Percentiles rank a stretch among this genome's conserved stretches.
phyloP scores from a whole-genome alignment of 2,888 invertebrate genomes.

The Odontothrips loti region DNA sequence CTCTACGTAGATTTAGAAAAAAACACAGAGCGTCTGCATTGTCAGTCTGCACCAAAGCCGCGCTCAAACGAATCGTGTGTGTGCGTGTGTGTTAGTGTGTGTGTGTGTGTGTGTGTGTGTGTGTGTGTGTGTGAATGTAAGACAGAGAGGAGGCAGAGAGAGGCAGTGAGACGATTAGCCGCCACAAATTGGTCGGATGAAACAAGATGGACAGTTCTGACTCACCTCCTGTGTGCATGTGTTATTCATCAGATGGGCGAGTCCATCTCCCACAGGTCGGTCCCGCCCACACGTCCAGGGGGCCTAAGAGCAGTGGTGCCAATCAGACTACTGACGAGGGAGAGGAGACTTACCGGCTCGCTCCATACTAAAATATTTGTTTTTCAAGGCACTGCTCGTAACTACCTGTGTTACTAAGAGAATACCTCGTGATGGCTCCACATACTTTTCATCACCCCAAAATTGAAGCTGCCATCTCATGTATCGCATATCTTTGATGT shows the following conservation, averaged over 20 bases:
- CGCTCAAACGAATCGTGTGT: too few relatives aligned
- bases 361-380: not conserved
- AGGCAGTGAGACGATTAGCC: not conserved
- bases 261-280: not conserved
- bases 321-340: not conserved
- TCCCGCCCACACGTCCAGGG: not conserved
- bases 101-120: too few relatives aligned
- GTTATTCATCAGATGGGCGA: conserved; percentile 10
- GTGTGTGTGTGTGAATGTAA: too few relatives aligned
- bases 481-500: too few relatives aligned
- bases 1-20: too few relatives aligned
- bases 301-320: not conserved
- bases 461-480: too few relatives aligned
- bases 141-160: not conserved
- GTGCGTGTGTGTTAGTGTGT: too few relatives aligned
- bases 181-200: conserved; percentile 9
- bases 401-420: too few relatives aligned
- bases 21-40: too few relatives aligned
- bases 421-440: too few relatives aligned
- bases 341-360: not conserved
- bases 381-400: not conserved
- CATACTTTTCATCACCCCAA: too few relatives aligned
- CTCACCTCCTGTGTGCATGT: not conserved
- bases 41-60: too few relatives aligned
- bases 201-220: conserved; percentile 4